These are phyloP conservation scores for Scaptomyza caliginosa DNA, from an alignment of 2,888 invertebrate genomes.

Conservation along the genomic window DNA sequence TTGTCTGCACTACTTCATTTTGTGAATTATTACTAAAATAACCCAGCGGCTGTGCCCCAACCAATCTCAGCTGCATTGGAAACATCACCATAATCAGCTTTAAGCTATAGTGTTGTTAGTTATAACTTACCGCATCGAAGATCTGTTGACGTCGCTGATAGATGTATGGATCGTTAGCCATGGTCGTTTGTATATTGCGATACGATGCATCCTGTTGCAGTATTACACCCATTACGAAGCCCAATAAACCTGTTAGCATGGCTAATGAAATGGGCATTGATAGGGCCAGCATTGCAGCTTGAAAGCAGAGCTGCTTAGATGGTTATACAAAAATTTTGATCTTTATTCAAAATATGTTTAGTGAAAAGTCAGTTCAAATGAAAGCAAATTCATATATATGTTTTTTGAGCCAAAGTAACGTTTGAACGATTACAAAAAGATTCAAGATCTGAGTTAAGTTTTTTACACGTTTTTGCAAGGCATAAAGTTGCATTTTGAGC, in stretches of 20 bases:
- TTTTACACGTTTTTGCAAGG: too few species aligned
- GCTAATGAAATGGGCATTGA: constrained; percentile 35
- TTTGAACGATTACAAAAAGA: too few species aligned
- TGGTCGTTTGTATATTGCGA: constrained; percentile 41
- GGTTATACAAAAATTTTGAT: constrained; percentile 3
- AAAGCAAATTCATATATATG: constrained; percentile 33
- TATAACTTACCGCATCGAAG: constrained; percentile 57
- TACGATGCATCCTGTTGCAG: constrained; percentile 57
- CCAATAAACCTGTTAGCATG: constrained; percentile 41
- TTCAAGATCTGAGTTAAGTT: too few species aligned
- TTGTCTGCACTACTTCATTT: too few species aligned
- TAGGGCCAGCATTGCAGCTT: constrained; percentile 5
- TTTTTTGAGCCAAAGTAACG: background rate
- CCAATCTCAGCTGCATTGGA: constrained; percentile 38
- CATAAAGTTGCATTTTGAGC: too few species aligned
- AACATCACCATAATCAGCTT: too few species aligned
- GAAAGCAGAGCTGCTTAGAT: background rate
- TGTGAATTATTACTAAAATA: background rate
- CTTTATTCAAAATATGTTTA: background rate
- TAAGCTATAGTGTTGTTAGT: too few species aligned
- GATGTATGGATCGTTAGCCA: constrained; percentile 57
- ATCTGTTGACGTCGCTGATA: constrained; percentile 45
- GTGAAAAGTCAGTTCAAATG: background rate
- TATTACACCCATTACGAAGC: constrained; percentile 55
- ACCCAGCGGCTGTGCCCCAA: constrained; percentile 31